These are phyloP conservation scores for Dryocosmus kuriphilus DNA, from an alignment of 2,888 invertebrate genomes.

Conservation along the genomic window DNA sequence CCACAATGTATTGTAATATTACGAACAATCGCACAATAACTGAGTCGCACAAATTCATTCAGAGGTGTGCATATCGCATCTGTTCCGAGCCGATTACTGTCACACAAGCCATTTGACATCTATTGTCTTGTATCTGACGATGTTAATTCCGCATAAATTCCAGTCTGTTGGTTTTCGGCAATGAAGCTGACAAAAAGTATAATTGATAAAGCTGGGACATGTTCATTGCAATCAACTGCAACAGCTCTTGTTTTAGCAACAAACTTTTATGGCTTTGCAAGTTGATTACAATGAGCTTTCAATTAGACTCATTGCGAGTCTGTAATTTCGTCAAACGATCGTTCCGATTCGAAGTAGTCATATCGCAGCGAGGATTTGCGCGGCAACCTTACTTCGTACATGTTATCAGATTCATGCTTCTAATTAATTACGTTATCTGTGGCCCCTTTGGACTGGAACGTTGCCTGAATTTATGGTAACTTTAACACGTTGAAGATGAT, in stretches of 20 bases:
- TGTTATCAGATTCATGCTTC: not conserved
- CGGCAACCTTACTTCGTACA: not conserved
- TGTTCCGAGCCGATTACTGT: constrained; percentile 48
- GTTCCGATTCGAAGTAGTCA: not conserved
- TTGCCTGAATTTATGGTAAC: too few species aligned
- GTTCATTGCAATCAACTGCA: not conserved
- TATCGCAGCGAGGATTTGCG: not conserved
- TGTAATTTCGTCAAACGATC: constrained; percentile 2
- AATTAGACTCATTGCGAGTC: not conserved
- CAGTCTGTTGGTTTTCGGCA: constrained; percentile 51
- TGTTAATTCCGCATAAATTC: constrained; percentile 54
- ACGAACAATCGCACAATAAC: constrained; percentile 31
- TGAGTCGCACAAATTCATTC: constrained; percentile 12
- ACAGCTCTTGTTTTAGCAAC: constrained; percentile 3
- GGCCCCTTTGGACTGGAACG: too few species aligned
- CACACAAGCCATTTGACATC: constrained; percentile 50
- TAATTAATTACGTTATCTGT: not conserved
- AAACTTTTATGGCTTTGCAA: constrained; percentile 10
- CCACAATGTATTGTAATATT: constrained; percentile 47
- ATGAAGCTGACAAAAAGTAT: constrained; percentile 11
- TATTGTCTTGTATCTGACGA: constrained; percentile 37
- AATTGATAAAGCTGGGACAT: constrained; percentile 5
- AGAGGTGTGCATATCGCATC: constrained; percentile 48
- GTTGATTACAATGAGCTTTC: constrained; percentile 3
- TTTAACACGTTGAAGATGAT: too few species aligned